These are phyloP conservation scores for Clarias magur DNA, from an alignment of 2,113 vertebrate species.

Conservation along the genomic window DNA sequence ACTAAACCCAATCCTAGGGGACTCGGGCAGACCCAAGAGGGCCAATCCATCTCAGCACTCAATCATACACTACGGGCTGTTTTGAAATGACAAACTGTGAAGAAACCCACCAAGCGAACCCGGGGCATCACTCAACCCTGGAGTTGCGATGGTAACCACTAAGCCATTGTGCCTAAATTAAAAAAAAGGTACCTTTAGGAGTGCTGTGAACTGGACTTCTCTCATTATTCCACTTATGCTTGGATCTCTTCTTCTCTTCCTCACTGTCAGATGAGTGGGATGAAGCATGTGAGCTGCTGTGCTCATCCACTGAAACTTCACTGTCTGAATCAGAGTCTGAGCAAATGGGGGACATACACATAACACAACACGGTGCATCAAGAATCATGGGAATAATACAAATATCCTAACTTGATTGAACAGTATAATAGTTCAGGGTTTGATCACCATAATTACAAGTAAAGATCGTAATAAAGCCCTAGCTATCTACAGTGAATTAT, in stretches of 20 bases:
- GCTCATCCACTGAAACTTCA: conserved; percentile 81
- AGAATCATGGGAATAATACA: neutral
- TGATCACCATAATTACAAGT: neutral
- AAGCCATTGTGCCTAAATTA: no score
- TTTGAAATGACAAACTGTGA: no score
- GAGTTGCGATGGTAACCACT: no score
- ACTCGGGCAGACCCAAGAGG: no score
- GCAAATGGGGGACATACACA: conserved; percentile 11
- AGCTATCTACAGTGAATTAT: neutral
- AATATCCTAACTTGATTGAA: neutral
- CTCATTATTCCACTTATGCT: conserved; percentile 76
- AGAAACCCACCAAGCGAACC: no score
- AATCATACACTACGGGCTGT: no score
- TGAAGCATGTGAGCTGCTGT: conserved; percentile 83
- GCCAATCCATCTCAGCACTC: no score
- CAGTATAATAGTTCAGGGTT: neutral
- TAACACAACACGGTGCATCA: neutral
- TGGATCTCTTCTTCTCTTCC: conserved; percentile 65
- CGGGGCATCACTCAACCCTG: no score
- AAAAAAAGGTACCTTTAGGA: conserved; percentile 75
- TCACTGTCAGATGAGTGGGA: conserved; percentile 84
- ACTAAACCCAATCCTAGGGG: no score
- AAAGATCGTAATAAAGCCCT: neutral
- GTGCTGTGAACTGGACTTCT: conserved; percentile 77
- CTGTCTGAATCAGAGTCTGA: conserved; percentile 85